Conservation (phyloP, 2,797 vertebrate genomes). For the Nyctalus aviator region DNA sequence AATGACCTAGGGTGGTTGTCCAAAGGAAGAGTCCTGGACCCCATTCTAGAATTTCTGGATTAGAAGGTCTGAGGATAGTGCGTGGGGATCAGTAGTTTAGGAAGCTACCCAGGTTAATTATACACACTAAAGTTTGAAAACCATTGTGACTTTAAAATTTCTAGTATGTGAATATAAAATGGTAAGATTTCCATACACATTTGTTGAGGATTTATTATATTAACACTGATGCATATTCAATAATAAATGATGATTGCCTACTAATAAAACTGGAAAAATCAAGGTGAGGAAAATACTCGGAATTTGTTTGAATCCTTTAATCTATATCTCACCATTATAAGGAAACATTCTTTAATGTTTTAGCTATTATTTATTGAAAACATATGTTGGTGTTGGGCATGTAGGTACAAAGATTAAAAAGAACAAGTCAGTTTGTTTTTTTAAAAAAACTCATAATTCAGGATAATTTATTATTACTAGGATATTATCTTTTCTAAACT, state of each 20-base stretch:
- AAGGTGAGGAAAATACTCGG: background rate
- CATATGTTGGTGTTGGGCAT: background rate
- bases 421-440: background rate
- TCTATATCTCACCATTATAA: background rate
- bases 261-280: constrained; percentile 22
- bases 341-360: constrained; percentile 29
- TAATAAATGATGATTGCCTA: background rate
- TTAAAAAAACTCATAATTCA: background rate
- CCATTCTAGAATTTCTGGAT: constrained; percentile 34
- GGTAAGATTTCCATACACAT: background rate
- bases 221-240: constrained; percentile 1
- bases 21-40: background rate
- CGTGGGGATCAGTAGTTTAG: background rate
- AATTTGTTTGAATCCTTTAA: constrained; percentile 31
- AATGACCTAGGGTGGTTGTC: background rate
- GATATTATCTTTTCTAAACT: constrained; percentile 31
- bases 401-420: constrained; percentile 17
- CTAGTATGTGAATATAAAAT: constrained; percentile 11
- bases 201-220: constrained; percentile 24
- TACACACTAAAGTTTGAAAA: constrained; percentile 11
- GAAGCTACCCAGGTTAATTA: background rate
- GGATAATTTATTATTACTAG: constrained; percentile 31
- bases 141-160: constrained; percentile 42
- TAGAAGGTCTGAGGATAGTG: background rate
- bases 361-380: background rate